These are phyloP conservation scores for Salvator merianae DNA, from an alignment of 2,113 vertebrate genomes.

Conservation along the genomic window DNA sequence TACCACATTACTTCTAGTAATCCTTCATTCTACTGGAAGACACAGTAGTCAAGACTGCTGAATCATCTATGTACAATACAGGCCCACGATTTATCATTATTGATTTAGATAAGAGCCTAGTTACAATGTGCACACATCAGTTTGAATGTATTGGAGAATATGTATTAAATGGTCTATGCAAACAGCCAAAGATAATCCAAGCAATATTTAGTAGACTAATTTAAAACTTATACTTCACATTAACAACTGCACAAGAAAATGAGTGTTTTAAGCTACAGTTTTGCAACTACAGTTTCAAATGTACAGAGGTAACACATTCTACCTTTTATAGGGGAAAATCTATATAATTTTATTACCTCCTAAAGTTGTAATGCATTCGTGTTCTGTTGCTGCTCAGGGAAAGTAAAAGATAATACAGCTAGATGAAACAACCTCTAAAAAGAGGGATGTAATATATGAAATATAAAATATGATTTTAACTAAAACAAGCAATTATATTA, in stretches of 20 bases:
- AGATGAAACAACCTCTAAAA: neutral
- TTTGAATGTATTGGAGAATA: neutral
- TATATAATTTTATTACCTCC: neutral
- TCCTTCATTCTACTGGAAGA: neutral
- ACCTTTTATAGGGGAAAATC: rapidly evolving
- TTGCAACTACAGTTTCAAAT: neutral
- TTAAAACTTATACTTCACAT: neutral
- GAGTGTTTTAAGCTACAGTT: neutral
- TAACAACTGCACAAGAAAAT: neutral
- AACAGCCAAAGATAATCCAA: neutral
- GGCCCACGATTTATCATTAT: no score
- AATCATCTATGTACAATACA: no score
- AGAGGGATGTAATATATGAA: neutral
- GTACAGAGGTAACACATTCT: neutral
- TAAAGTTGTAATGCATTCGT: neutral
- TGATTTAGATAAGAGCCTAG: no score
- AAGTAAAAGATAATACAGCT: neutral
- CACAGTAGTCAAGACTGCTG: no score
- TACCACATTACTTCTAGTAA: no score
- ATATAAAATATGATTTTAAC: neutral
- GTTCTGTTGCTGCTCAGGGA: rapidly evolving
- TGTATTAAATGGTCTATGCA: neutral
- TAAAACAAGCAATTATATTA: neutral
- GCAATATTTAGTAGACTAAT: neutral
- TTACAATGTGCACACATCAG: neutral